Conservation (phyloP, 37 sponge, comb jelly and placozoan genomes). For the Beroe ovata region DNA sequence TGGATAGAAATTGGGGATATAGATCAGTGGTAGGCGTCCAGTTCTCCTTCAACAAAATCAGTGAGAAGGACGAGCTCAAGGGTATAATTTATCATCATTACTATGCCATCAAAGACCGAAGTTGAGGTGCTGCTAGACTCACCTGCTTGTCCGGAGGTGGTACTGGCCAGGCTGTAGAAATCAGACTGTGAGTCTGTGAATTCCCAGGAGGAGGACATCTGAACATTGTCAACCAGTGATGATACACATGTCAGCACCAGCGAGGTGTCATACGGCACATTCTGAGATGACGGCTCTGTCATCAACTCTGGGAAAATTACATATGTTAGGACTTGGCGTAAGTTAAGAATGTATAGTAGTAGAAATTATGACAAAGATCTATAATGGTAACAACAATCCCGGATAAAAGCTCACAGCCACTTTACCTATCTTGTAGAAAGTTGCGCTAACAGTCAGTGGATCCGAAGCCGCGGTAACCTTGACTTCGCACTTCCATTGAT, state of each 20-base stretch:
- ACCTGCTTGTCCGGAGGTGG: background rate
- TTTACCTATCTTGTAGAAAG: background rate
- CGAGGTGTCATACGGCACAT: constrained; percentile 1
- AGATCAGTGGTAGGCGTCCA: too few relatives aligned
- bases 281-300: background rate
- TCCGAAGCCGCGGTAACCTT: background rate
- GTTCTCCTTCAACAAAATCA: too few relatives aligned
- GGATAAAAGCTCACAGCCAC: too few relatives aligned
- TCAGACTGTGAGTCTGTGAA: background rate
- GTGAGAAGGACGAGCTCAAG: too few relatives aligned
- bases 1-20: too few relatives aligned
- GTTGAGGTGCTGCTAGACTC: too few relatives aligned
- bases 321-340: background rate
- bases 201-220: constrained; percentile 1
- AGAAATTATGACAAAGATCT: too few relatives aligned
- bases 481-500: background rate
- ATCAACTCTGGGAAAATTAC: background rate
- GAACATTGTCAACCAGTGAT: background rate
- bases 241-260: constrained; percentile 13
- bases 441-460: background rate
- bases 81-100: too few relatives aligned
- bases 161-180: background rate
- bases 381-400: too few relatives aligned
- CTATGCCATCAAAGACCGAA: too few relatives aligned
- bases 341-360: too few relatives aligned